Percentiles rank a stretch among this genome's conserved stretches.
Conservation (phyloP, 1,140 invertebrate species). For the Drosophila varians region DNA sequence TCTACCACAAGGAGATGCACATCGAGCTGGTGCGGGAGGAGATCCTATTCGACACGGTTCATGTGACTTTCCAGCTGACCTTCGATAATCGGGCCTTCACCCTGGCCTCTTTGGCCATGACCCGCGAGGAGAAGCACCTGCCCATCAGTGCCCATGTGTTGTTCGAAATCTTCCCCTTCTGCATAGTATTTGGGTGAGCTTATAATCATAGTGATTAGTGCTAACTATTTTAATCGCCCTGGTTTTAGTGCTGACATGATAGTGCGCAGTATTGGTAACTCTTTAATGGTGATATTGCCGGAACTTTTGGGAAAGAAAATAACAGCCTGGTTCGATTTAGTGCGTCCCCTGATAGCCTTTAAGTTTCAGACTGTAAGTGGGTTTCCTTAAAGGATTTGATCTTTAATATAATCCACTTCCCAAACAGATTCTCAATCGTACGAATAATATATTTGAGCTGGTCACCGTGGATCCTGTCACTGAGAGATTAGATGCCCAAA, state of each 20-base stretch:
- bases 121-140: conserved; percentile 92
- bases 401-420: not conserved
- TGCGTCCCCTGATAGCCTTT: conserved; percentile 95
- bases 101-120: conserved; percentile 91
- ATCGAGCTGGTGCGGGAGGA: conserved; percentile 95
- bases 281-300: conserved; percentile 95
- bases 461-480: conserved; percentile 93
- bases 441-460: conserved; percentile 98
- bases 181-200: conserved; percentile 95
- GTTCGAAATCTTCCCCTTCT: conserved; percentile 99
- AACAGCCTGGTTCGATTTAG: conserved; percentile 95
- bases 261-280: conserved; percentile 94
- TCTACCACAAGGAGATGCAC: conserved; percentile 96
- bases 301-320: conserved; percentile 94
- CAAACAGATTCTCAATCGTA: conserved; percentile 93
- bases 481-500: conserved; percentile 86
- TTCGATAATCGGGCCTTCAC: conserved; percentile 97
- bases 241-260: conserved; percentile 92
- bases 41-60: conserved; percentile 93
- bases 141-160: conserved; percentile 94
- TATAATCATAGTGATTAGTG: no score
- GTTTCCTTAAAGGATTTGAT: not conserved
- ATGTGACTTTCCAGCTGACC: conserved; percentile 95
- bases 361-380: conserved; percentile 95
- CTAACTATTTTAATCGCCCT: not conserved